A percentile compares a stretch with the other conserved stretches of the same genome.
Conservation (phyloP, 2,888 invertebrate species). For the Hirtodrosophila trivittata region DNA sequence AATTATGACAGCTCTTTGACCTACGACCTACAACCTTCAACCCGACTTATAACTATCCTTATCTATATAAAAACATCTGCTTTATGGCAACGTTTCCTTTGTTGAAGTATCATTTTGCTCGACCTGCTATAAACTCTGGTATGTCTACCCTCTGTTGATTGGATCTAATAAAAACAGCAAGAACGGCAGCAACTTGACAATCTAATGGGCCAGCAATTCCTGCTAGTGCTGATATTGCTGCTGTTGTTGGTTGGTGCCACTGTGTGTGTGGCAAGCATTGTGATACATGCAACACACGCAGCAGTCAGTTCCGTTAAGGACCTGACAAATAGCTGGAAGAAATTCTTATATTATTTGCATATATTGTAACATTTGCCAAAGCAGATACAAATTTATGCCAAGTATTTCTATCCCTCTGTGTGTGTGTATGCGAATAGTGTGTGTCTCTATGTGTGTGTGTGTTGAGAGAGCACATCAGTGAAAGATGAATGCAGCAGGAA, state of each 20-base stretch:
- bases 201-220: slow-evolving; percentile 31
- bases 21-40: too few relatives aligned
- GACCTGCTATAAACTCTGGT: too few relatives aligned
- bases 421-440: slow-evolving; percentile 4
- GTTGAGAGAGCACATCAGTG: slow-evolving; percentile 52
- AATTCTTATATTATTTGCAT: slow-evolving; percentile 75
- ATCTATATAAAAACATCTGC: too few relatives aligned
- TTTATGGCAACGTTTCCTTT: too few relatives aligned
- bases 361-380: slow-evolving; percentile 63
- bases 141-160: neutral
- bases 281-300: slow-evolving; percentile 40
- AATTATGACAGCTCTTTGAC: too few relatives aligned
- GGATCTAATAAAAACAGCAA: slow-evolving; percentile 2
- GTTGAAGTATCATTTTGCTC: too few relatives aligned
- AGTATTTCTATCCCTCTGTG: slow-evolving; percentile 1
- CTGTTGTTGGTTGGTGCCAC: too few relatives aligned
- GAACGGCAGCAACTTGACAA: slow-evolving; percentile 14
- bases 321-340: slow-evolving; percentile 60
- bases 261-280: slow-evolving; percentile 41
- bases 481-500: slow-evolving; percentile 57
- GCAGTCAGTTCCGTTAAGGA: slow-evolving; percentile 38
- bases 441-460: slow-evolving; percentile 12
- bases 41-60: too few relatives aligned
- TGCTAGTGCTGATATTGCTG: slow-evolving; percentile 18
- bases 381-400: slow-evolving; percentile 32